Evolutionary conservation across 2,113 vertebrate species (phyloP).

Genomic region (Pungitius pungitius): DNA sequence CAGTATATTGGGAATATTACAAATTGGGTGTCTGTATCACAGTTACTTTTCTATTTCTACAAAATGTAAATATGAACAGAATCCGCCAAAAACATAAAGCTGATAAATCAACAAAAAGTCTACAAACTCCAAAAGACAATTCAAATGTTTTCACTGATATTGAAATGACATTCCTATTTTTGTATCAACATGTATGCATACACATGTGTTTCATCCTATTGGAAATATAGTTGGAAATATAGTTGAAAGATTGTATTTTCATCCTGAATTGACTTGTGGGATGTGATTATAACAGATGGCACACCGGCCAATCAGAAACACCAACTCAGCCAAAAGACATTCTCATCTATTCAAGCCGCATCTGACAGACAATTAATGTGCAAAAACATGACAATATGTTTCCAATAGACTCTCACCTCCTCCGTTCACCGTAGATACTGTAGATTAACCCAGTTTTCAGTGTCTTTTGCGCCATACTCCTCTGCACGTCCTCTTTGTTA

Average conservation of each 20-base stretch:
- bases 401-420: background rate
- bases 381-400: background rate
- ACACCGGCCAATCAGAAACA: background rate
- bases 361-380: constrained; percentile 1
- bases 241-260: background rate
- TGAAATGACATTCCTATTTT: no score
- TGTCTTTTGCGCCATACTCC: background rate
- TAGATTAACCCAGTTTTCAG: constrained; percentile 12
- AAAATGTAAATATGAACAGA: no score
- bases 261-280: background rate
- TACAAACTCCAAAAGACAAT: background rate
- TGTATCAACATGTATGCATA: no score
- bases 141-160: background rate
- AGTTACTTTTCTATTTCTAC: no score
- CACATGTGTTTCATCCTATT: background rate
- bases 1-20: background rate
- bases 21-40: background rate
- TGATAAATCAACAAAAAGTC: background rate
- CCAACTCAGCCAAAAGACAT: background rate
- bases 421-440: constrained; percentile 9
- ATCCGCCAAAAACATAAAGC: background rate
- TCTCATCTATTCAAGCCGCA: background rate
- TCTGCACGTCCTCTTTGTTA: constrained; percentile 44
- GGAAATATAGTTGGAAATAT: background rate
- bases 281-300: constrained; percentile 1